Evolutionary conservation across 1,140 invertebrate species (phyloP).

Genomic region (Pteromalus puparum): DNA sequence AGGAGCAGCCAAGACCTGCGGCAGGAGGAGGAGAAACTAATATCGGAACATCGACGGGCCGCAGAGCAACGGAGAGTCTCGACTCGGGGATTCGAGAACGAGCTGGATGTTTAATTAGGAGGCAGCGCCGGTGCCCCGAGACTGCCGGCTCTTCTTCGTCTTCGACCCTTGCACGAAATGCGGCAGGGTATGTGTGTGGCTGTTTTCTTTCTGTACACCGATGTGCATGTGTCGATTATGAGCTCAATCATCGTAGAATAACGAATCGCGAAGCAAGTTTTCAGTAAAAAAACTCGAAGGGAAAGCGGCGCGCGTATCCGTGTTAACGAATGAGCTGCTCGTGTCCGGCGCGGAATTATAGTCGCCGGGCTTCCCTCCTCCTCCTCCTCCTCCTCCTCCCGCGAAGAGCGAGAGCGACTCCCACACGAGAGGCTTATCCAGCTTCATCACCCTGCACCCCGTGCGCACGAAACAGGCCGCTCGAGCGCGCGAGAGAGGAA

Average conservation of each 20-base stretch:
- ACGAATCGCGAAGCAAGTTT: too few species aligned
- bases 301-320: too few species aligned
- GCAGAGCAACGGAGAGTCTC: slow-evolving; percentile 61
- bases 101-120: slow-evolving; percentile 76
- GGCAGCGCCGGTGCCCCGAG: slow-evolving; percentile 58
- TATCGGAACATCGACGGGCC: slow-evolving; percentile 73
- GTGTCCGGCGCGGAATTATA: slow-evolving; percentile 53
- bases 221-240: too few species aligned
- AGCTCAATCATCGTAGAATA: too few species aligned
- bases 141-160: slow-evolving; percentile 10
- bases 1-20: slow-evolving; percentile 38
- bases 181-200: background rate
- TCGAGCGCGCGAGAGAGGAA: too few species aligned
- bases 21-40: slow-evolving; percentile 62
- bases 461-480: slow-evolving; percentile 43
- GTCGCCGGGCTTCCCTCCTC: slow-evolving; percentile 36
- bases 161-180: slow-evolving; percentile 44
- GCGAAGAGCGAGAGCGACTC: slow-evolving; percentile 55
- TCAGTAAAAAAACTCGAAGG: too few species aligned
- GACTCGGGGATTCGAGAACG: slow-evolving; percentile 68
- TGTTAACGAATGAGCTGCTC: slow-evolving; percentile 23
- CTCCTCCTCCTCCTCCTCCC: background rate
- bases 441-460: slow-evolving; percentile 62
- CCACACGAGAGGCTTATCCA: slow-evolving; percentile 64
- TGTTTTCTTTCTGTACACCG: too few species aligned